Base-by-base conservation (phyloP, 2,797 vertebrate genomes). In the Trachops cirrhosus region DNA sequence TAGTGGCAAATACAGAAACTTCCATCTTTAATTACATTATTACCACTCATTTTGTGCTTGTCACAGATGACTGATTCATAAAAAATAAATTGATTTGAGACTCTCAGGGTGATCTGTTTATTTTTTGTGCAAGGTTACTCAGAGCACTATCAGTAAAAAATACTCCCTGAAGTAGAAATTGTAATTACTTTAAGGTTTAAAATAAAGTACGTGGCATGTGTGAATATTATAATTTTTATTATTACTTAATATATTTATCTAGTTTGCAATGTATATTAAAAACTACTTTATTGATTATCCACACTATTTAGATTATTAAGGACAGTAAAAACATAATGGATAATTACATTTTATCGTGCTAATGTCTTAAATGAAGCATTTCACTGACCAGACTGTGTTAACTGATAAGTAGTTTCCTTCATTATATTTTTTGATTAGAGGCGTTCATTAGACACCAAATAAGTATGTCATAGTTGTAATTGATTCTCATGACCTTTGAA, bases 111-210 rank as follows among this genome's bases (percentile, higher is more conserved):
- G 34, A 80, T 88, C 6, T 82, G 5, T 85, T 86, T 84, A 4
- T 19, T 80, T 93, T 73, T 68, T 86, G n/a, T 70, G 41, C 34
- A 93, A 93, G 74, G 48, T 86, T 93, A 75, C 86, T 96, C 34
- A 84, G 29, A 95, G 34, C 7, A 29, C 34, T 90, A 15, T n/a
- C 11, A 59, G 26, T 91, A 94, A 87, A n/a, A 91, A 91, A 73
- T 19, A 74, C 7, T 3, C 34, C n/a, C 29, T 75, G 32, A 90
- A 74, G 16, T 26, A 92, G n/a, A 96, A 91, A 22, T 15, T 86
- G 22, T 74, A 95, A 92, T 95, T 96, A 57, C 50, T 94, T 71
- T 52, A 78, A 94, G 37, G 37, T 94, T 92, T 92, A 90, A 92
- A 79, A 87, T 92, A 89, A 86, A 92, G 12, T 62, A 78, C 10